A percentile compares a stretch with the other conserved stretches of the same genome.
Conservation (phyloP, 1,140 invertebrate species). For the Mactra quadrangularis region DNA sequence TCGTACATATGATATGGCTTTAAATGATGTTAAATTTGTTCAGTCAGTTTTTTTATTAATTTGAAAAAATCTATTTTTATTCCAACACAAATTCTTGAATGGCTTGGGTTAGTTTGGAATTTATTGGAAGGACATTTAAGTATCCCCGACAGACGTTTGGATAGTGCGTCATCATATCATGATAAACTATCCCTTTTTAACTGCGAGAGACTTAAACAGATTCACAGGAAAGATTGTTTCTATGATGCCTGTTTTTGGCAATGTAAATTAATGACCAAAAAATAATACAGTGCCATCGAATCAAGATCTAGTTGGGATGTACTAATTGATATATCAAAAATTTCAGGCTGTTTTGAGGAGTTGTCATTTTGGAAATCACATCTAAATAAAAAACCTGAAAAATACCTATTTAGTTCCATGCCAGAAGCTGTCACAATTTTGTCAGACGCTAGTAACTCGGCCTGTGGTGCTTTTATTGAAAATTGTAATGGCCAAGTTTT, state of each 20-base stretch:
- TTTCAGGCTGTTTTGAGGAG: too few relatives aligned
- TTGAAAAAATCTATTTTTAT: neutral
- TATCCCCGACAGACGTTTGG: neutral
- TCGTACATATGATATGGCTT: neutral
- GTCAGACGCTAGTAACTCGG: too few relatives aligned
- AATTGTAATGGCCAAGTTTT: too few relatives aligned
- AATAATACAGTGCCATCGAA: too few relatives aligned
- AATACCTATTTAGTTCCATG: too few relatives aligned
- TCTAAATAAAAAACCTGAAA: too few relatives aligned
- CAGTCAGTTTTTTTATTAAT: neutral
- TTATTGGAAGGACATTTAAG: neutral
- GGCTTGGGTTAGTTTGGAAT: neutral
- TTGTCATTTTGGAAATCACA: too few relatives aligned
- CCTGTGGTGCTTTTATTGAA: too few relatives aligned
- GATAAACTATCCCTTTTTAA: neutral
- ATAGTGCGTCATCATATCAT: neutral
- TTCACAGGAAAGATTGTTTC: neutral
- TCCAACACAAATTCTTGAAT: neutral
- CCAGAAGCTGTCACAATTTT: too few relatives aligned
- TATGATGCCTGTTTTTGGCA: neutral
- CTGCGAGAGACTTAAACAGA: neutral
- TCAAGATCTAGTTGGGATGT: too few relatives aligned
- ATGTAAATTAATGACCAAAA: neutral
- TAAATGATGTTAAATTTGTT: neutral
- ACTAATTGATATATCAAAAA: too few relatives aligned